These are phyloP conservation scores for Patella vulgata DNA, from an alignment of 1,140 invertebrate species.

Conservation along the genomic window DNA sequence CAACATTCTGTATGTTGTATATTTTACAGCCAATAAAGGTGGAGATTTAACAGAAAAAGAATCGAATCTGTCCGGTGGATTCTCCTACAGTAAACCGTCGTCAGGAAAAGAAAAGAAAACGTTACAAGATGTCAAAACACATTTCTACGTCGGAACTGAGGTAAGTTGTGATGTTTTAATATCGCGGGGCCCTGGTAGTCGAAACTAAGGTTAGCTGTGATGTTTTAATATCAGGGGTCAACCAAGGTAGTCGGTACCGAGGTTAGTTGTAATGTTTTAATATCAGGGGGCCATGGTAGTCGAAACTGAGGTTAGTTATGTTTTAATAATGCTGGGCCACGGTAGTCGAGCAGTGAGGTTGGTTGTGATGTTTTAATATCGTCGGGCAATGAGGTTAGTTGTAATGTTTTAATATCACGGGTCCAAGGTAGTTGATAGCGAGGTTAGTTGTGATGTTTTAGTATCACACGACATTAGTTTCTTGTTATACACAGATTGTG, in stretches of 20 bases:
- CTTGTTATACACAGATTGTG: too few relatives aligned
- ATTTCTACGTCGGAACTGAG: conserved; percentile 66
- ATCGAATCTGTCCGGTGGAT: conserved; percentile 45
- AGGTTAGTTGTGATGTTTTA: too few relatives aligned
- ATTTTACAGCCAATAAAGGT: conserved; percentile 41
- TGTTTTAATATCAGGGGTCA: not conserved
- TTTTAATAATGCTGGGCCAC: too few relatives aligned
- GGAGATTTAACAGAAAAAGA: conserved; percentile 45
- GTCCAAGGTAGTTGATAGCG: too few relatives aligned
- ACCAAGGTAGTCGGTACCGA: conserved; percentile 37
- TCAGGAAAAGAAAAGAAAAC: conserved; percentile 63
- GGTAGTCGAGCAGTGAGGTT: too few relatives aligned
- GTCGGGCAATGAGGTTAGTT: too few relatives aligned
- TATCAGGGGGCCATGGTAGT: conserved; percentile 39
- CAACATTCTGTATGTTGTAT: too few relatives aligned
- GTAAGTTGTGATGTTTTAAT: conserved; percentile 31
- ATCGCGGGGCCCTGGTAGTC: conserved; percentile 59
- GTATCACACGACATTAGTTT: too few relatives aligned
- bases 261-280: not conserved
- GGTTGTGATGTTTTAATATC: too few relatives aligned
- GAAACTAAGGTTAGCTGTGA: conserved; percentile 1
- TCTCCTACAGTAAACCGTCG: conserved; percentile 50
- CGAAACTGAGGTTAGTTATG: not conserved
- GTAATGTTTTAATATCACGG: too few relatives aligned
- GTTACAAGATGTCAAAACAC: conserved; percentile 61